Conservation (phyloP, 1,140 invertebrate genomes). For the Lanistes nyassanus region DNA sequence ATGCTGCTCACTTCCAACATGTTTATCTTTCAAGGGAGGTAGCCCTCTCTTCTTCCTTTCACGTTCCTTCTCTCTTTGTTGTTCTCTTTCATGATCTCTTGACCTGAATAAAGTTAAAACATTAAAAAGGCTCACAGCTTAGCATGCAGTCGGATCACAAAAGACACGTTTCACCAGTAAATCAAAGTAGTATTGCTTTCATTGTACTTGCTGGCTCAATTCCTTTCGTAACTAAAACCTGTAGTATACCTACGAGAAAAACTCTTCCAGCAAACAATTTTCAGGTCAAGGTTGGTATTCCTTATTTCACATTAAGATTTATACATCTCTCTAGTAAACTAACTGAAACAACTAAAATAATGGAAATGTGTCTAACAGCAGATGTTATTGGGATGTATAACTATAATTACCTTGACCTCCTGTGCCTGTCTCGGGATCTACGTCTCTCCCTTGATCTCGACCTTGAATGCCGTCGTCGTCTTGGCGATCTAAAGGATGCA, state of each 20-base stretch:
- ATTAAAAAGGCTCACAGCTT: too few species aligned
- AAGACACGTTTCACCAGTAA: too few species aligned
- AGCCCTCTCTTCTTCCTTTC: conserved; percentile 85
- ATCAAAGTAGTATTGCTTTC: too few species aligned
- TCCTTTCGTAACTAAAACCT: too few species aligned
- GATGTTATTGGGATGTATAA: neutral
- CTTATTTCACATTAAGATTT: too few species aligned
- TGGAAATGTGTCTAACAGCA: neutral
- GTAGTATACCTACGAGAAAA: neutral
- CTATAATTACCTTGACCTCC: conserved; percentile 53
- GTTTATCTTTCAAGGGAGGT: conserved; percentile 86
- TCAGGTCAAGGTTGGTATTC: too few species aligned
- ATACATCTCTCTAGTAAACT: too few species aligned
- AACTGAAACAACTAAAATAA: neutral
- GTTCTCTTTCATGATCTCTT: conserved; percentile 69
- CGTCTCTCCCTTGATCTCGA: conserved; percentile 61
- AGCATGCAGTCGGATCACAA: too few species aligned
- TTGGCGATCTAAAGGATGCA: conserved; percentile 53
- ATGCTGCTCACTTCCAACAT: conserved; percentile 69
- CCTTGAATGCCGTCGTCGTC: conserved; percentile 62
- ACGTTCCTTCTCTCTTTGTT: conserved; percentile 78
- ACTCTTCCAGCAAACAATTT: too few species aligned
- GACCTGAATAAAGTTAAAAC: conserved; percentile 42
- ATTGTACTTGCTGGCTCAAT: too few species aligned
- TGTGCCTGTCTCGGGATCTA: conserved; percentile 69